Conservation (phyloP, 1,140 invertebrate genomes). For the Temnothorax nylanderi region DNA sequence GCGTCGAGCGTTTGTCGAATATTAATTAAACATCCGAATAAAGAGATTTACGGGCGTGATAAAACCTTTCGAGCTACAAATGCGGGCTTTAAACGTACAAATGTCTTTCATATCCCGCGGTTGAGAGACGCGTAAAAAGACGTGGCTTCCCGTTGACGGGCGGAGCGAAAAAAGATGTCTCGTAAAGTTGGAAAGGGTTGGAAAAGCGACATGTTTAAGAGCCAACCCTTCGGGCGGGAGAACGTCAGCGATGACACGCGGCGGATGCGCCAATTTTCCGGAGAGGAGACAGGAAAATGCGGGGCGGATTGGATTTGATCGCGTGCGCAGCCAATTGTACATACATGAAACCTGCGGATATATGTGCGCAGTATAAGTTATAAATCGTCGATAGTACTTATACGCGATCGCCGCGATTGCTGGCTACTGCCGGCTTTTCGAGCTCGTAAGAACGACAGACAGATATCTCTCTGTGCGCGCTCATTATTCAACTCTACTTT, state of each 20-base stretch:
- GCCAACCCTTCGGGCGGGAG: conserved; percentile 2
- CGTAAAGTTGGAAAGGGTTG: conserved; percentile 17
- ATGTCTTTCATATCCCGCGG: neutral
- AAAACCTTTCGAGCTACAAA: neutral
- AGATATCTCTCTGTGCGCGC: neutral
- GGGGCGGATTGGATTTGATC: conserved; percentile 7
- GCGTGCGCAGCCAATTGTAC: neutral
- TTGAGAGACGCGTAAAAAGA: neutral
- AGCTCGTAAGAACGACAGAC: neutral
- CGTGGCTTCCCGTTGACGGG: no score
- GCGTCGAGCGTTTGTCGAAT: neutral
- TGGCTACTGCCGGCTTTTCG: neutral
- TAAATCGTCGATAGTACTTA: neutral
- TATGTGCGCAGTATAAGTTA: neutral
- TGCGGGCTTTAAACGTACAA: neutral
- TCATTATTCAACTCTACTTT: neutral
- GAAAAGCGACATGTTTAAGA: conserved; percentile 33
- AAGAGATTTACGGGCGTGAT: neutral
- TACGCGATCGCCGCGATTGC: neutral
- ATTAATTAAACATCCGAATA: conserved; percentile 8
- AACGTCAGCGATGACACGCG: conserved; percentile 16
- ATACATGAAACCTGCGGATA: neutral
- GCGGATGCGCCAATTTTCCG: conserved; percentile 38
- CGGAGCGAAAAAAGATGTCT: neutral
- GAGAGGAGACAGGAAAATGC: neutral